These are phyloP conservation scores for Dipodomys stephensi DNA, from an alignment of 2,113 vertebrate genomes.

Conservation along the genomic window DNA sequence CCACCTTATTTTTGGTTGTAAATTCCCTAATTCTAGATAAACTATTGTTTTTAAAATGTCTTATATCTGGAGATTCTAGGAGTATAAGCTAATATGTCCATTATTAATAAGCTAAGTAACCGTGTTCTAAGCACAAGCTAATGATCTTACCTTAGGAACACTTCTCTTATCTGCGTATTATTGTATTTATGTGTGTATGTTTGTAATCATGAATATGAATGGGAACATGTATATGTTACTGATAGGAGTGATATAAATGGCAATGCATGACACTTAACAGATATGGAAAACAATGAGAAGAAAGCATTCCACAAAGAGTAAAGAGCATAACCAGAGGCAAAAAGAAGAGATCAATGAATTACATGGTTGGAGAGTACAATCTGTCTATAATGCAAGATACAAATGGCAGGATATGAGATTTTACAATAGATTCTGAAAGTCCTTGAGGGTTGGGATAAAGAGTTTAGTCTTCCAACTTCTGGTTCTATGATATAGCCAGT, in stretches of 20 bases:
- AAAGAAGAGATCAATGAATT: neutral
- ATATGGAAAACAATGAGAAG: neutral
- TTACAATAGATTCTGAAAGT: neutral
- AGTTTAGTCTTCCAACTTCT: neutral
- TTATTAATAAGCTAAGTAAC: slow-evolving; percentile 14
- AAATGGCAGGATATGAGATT: neutral
- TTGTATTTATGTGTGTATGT: neutral
- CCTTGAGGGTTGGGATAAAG: neutral
- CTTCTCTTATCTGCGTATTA: neutral
- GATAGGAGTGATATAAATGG: neutral
- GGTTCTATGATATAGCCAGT: neutral
- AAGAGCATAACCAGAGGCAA: neutral
- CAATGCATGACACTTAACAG: neutral
- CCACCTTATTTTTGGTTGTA: neutral
- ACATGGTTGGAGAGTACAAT: neutral
- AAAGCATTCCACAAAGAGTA: neutral
- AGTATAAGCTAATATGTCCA: neutral
- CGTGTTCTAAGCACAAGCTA: neutral
- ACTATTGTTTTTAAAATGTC: neutral
- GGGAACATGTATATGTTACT: neutral
- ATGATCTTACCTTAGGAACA: neutral
- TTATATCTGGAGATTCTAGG: neutral
- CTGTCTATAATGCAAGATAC: neutral
- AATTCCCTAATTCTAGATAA: neutral
- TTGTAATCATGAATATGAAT: neutral